Conservation (phyloP, 2,113 vertebrate genomes). For the Cyanistes caeruleus region DNA sequence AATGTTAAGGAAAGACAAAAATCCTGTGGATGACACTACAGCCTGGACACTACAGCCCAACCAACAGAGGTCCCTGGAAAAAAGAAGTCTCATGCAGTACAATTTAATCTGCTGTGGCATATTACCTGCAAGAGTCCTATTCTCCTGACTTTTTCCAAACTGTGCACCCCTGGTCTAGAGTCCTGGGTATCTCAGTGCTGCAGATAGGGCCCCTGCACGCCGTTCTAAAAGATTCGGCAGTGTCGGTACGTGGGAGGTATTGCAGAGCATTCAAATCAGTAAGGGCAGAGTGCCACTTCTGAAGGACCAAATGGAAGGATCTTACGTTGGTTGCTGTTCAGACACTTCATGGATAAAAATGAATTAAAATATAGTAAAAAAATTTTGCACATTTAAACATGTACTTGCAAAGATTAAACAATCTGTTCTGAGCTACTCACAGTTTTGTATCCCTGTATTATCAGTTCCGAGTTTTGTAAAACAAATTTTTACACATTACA, state of each 20-base stretch:
- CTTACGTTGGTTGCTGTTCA: neutral
- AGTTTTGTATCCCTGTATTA: neutral
- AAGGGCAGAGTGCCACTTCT: neutral
- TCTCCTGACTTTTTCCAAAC: neutral
- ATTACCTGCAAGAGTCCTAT: neutral
- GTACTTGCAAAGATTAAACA: neutral
- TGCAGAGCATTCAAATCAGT: neutral
- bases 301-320: neutral
- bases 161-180: neutral
- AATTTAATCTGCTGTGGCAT: neutral
- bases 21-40: neutral
- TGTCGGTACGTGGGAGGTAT: rapidly evolving
- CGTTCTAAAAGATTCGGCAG: neutral
- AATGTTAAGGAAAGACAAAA: neutral
- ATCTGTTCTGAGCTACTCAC: neutral
- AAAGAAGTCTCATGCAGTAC: neutral
- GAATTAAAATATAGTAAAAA: neutral
- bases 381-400: neutral
- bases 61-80: neutral
- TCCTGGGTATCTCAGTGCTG: neutral
- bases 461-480: neutral
- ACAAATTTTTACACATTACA: neutral
- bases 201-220: rapidly evolving
- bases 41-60: rapidly evolving
- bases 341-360: neutral